phyloP scores from a whole-genome alignment of 2,888 invertebrate genomes.

The Drosophila paranaensis region DNA sequence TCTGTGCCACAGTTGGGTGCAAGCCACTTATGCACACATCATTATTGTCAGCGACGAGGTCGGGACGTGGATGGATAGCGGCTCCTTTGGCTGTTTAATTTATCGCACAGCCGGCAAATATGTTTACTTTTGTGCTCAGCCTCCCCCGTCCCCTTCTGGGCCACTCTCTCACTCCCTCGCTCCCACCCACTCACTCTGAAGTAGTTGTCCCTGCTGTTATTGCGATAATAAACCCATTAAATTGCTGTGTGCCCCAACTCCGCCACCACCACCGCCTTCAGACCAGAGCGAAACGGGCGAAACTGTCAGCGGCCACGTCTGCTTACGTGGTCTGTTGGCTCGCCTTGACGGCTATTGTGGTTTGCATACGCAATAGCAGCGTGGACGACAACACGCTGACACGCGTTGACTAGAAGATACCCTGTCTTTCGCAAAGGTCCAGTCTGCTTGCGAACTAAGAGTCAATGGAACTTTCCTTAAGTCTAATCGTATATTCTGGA shows the following conservation, averaged over 20 bases:
- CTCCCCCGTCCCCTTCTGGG: neutral
- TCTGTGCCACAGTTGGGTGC: constrained; percentile 21
- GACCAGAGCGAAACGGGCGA: constrained; percentile 13
- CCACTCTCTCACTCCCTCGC: neutral
- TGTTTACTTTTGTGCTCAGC: constrained; percentile 56
- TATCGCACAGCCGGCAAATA: constrained; percentile 64
- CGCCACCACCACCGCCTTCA: neutral
- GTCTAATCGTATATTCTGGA: too few species aligned
- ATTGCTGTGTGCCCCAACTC: constrained; percentile 47
- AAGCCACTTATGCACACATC: constrained; percentile 70
- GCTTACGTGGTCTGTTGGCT: constrained; percentile 40
- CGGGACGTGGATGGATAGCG: constrained; percentile 17
- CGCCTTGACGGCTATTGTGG: constrained; percentile 55
- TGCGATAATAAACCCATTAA: constrained; percentile 78
- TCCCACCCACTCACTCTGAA: neutral
- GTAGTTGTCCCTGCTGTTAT: constrained; percentile 39
- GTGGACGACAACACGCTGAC: neutral
- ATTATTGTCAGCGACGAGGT: constrained; percentile 59
- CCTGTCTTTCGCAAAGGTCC: neutral
- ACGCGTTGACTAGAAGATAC: neutral
- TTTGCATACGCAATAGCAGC: constrained; percentile 52
- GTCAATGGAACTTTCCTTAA: too few species aligned
- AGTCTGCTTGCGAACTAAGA: too few species aligned
- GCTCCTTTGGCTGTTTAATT: constrained; percentile 63
- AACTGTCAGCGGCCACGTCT: constrained; percentile 62